Conservation (phyloP, 1,140 invertebrate genomes). For the Stegodyphus mimosarum region DNA sequence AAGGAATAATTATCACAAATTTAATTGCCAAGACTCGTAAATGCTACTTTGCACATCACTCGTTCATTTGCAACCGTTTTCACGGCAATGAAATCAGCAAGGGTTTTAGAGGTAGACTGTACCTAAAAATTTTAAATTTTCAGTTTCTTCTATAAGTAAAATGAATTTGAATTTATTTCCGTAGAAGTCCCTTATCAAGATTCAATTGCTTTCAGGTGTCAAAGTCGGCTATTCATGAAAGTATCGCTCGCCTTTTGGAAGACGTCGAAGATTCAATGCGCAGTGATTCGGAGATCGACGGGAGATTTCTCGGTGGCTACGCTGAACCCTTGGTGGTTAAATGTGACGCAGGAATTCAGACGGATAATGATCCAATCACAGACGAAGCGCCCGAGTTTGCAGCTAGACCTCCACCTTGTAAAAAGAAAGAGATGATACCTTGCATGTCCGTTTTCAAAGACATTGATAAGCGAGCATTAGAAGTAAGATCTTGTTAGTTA, state of each 20-base stretch:
- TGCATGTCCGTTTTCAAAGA: constrained; percentile 61
- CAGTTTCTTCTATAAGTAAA: not conserved
- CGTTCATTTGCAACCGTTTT: no score
- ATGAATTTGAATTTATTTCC: no score
- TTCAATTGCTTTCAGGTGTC: constrained; percentile 22
- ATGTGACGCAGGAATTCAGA: constrained; percentile 65
- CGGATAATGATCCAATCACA: constrained; percentile 65
- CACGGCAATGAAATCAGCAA: no score
- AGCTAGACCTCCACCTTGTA: constrained; percentile 65
- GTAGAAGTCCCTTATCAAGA: no score
- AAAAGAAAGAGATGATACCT: constrained; percentile 65
- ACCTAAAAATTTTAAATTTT: not conserved
- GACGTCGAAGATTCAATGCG: constrained; percentile 59
- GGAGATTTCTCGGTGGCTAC: constrained; percentile 23
- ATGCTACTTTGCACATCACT: no score
- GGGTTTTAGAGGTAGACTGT: no score
- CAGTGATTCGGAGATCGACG: constrained; percentile 35
- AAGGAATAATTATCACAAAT: no score
- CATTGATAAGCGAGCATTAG: constrained; percentile 59
- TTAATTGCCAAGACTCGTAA: no score
- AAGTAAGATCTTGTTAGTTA: constrained; percentile 55
- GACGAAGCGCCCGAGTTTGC: constrained; percentile 66
- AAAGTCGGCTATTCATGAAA: constrained; percentile 59
- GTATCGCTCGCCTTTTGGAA: constrained; percentile 60
- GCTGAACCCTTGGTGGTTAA: constrained; percentile 38